Evolutionary conservation across 2,797 vertebrate genomes (phyloP).

Genomic region (Lagodon rhomboides): DNA sequence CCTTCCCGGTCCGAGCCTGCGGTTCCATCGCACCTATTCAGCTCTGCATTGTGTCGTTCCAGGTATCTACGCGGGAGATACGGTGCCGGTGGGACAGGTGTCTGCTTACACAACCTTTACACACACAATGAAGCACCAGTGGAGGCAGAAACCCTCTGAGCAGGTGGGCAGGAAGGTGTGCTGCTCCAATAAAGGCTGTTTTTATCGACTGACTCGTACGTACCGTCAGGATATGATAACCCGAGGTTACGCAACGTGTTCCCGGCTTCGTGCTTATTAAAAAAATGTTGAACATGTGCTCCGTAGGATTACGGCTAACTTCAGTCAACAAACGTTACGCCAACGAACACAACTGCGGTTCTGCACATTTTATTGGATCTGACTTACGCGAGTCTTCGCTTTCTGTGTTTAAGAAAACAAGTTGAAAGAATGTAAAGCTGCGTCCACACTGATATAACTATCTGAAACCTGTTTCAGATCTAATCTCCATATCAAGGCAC

Average conservation of each 20-base stretch:
- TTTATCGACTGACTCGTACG: too few species aligned
- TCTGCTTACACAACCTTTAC: conserved; percentile 51
- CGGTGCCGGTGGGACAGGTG: not conserved
- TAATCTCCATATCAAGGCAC: too few species aligned
- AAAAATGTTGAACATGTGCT: conserved; percentile 19
- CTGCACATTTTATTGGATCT: not conserved
- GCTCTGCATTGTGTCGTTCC: not conserved
- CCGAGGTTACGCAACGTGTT: not conserved
- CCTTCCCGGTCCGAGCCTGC: not conserved
- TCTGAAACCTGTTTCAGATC: too few species aligned
- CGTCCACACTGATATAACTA: too few species aligned
- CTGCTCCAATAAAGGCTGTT: too few species aligned
- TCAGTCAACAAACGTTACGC: not conserved
- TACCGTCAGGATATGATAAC: not conserved
- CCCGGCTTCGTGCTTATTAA: not conserved
- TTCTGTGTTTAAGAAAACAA: not conserved
- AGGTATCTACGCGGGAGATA: not conserved
- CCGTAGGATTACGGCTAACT: not conserved
- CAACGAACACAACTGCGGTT: not conserved
- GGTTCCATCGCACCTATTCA: conserved; percentile 10
- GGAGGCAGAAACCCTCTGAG: conserved; percentile 12
- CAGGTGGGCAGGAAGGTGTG: not conserved
- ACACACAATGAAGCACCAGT: conserved; percentile 15
- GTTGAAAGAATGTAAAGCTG: too few species aligned
- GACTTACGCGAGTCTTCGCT: not conserved